Conservation (phyloP, 2,797 vertebrate species). For the Gymnocypris eckloni region DNA sequence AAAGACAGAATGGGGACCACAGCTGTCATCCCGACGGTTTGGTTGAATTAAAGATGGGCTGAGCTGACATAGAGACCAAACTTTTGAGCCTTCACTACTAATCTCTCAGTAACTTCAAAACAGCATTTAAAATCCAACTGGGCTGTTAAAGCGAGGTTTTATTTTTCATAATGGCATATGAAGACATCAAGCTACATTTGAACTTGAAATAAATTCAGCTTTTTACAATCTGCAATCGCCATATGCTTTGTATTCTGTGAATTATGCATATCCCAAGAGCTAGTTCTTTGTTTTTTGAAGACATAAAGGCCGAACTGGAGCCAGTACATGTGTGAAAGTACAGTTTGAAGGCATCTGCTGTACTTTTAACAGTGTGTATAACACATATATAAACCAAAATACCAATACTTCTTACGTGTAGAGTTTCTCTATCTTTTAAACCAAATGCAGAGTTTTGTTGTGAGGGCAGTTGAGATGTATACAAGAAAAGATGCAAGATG, state of each 20-base stretch:
- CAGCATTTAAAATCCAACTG: not conserved
- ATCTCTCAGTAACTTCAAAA: conserved; percentile 37
- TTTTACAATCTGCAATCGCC: not conserved
- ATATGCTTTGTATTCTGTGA: not conserved
- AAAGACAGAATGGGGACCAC: conserved; percentile 50
- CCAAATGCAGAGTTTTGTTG: not conserved
- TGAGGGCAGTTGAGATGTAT: not conserved
- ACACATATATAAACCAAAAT: not conserved
- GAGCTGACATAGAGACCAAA: conserved; percentile 41
- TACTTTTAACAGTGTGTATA: conserved; percentile 22
- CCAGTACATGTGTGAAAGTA: conserved; percentile 1
- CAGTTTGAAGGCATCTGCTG: conserved; percentile 1
- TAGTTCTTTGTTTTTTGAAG: conserved; percentile 15
- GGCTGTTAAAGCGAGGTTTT: not conserved
- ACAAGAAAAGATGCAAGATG: not conserved
- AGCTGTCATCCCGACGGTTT: conserved; percentile 14
- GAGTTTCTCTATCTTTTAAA: not conserved
- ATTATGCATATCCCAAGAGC: not conserved
- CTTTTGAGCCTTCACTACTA: conserved; percentile 11
- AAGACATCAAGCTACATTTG: conserved; percentile 8
- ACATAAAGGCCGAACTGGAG: not conserved
- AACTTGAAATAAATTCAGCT: not conserved
- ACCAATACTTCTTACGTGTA: not conserved
- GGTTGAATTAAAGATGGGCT: conserved; percentile 50
- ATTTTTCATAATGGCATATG: not conserved